These are phyloP conservation scores for Lepus oiostolus DNA, from an alignment of 2,797 vertebrate genomes.

Conservation along the genomic window DNA sequence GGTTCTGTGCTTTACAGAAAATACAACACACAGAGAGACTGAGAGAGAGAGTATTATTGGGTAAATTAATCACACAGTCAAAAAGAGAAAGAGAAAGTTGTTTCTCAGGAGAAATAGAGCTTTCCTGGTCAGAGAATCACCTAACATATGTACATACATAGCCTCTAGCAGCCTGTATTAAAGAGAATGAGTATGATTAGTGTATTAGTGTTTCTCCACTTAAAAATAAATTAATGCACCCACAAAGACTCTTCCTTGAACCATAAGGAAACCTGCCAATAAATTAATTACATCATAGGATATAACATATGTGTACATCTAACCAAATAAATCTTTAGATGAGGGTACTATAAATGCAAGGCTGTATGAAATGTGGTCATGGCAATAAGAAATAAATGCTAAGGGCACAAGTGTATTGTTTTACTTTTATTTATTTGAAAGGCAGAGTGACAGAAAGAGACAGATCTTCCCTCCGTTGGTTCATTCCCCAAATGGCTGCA, in stretches of 20 bases:
- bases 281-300: background rate
- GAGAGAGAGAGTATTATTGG: background rate
- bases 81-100: background rate
- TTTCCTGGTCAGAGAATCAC: background rate
- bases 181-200: background rate
- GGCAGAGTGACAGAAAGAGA: no score
- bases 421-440: no score
- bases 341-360: background rate
- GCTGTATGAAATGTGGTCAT: background rate
- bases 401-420: background rate
- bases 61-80: background rate
- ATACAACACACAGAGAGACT: background rate
- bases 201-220: background rate
- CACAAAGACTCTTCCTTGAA: background rate
- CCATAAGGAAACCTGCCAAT: background rate
- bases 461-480: no score
- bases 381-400: background rate
- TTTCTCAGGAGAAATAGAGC: background rate
- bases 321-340: background rate
- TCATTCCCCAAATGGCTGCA: no score
- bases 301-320: background rate
- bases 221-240: background rate
- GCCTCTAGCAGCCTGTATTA: background rate
- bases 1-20: background rate
- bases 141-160: background rate